Evolutionary conservation across 2,797 vertebrate species (phyloP), one percentile per base, ranked within the genome.

Genomic region (Sphenopsis melanotis): DNA sequence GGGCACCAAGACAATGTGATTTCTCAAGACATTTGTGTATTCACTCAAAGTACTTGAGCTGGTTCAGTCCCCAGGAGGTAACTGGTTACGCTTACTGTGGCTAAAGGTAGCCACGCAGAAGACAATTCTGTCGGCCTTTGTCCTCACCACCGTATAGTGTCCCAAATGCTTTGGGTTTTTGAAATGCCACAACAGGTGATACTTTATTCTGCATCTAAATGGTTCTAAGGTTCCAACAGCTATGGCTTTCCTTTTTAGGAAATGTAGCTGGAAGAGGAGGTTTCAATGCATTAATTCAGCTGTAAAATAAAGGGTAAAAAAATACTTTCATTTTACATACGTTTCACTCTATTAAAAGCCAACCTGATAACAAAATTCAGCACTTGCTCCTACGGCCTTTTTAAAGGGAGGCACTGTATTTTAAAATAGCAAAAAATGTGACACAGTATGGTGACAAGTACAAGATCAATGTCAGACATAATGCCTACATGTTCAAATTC

Each of bases 401-500:
- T 83, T 63, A 89, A 91, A 92, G 37, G 42, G 42, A 83, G 50
- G 65, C 69, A 93, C 10, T 76, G 69, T 86, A 86, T 90, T 90
- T 91, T 88, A 94, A 94, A 94, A 91, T 83, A 94, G 87, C 36
- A 91, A 79, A 72, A 94, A 80, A 79, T 88, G 86, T 81, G 91
- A 94, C 93, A 96, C 46, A 78, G 80, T 52, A 91, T 9, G 42
- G 80, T 96, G 91, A 95, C 90, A 95, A 96, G 89, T 77, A 94
- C 41, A 83, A 81, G 83, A 96, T 83, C 93, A 64, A 97, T 81
- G 91, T 91, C 81, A 96, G 78, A 93, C 84, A 68, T 82, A 87
- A 89, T 77, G 82, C 89, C 61, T 87, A 68, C 60, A 68, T 19
- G 34, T 69, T 93, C 9, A 1, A 81, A 91, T 71, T 91, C 65